Conservation (phyloP, 2,113 vertebrate genomes). For the Oreochromis tanganicae region DNA sequence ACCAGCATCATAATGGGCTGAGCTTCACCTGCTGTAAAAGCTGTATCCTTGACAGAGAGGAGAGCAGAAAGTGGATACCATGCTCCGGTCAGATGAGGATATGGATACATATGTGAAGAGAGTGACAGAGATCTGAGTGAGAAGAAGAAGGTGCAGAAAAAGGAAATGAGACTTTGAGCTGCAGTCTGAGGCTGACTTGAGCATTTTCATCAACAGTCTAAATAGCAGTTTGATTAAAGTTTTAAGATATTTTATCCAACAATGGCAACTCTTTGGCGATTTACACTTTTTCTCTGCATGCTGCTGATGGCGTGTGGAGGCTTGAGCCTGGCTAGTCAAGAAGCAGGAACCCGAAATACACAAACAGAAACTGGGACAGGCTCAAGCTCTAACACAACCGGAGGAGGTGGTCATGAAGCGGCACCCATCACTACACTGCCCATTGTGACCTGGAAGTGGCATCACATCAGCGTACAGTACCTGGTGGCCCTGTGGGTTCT, state of each 20-base stretch:
- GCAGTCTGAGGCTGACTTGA: neutral
- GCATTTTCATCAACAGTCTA: neutral
- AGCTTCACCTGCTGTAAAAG: slow-evolving; percentile 37
- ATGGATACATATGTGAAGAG: neutral
- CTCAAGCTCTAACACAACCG: neutral
- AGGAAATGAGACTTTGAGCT: neutral
- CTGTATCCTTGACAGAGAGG: neutral
- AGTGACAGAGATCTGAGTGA: neutral
- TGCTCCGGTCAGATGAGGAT: neutral
- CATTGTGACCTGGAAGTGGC: slow-evolving; percentile 74
- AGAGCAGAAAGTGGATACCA: neutral
- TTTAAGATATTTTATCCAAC: neutral
- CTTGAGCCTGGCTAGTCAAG: neutral
- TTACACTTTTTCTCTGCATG: slow-evolving; percentile 7
- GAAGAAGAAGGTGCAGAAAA: neutral
- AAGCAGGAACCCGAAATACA: neutral
- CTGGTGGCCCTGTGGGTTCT: slow-evolving; percentile 73
- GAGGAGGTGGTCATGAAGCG: neutral
- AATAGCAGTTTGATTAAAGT: neutral
- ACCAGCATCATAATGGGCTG: slow-evolving; percentile 43
- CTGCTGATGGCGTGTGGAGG: slow-evolving; percentile 4
- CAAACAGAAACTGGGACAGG: neutral
- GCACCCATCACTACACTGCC: slow-evolving; percentile 58
- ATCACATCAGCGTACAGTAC: slow-evolving; percentile 62
- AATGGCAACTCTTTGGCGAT: slow-evolving; percentile 20